Evolutionary conservation across 2,888 invertebrate genomes (phyloP), one percentile per base, ranked within the genome.

Genomic region (Polydrusus tereticollis): DNA sequence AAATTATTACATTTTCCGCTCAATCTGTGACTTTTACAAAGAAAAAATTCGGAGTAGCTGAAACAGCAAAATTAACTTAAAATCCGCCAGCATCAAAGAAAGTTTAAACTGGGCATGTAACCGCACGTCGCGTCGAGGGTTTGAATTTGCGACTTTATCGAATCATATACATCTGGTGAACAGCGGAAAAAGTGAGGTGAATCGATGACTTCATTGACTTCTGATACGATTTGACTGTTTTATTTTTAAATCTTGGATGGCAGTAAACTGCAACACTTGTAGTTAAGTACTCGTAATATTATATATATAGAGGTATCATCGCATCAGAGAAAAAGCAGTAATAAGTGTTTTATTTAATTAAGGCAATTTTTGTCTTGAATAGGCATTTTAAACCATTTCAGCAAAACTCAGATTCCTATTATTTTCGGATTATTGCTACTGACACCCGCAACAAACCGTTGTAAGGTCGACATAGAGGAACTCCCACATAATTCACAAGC

Each of bases 21-120:
- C 18, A 18, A 55, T 10, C 52, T 16, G 29, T 10, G 16, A 14
- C 29, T 29, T 55, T 20, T 18, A 14, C 43, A 59, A 59, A 62
- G 45, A 43, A 62, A 43, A 60, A 29, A 62, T 43, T 14, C 2
- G 10, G 20, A 52, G 50, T 18, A 64, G 64, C 64, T 64, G 64
- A 64, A 64, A 52, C 50, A 50, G 64, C 64, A 38, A 52, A 64
- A 52, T 64, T 64, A 64, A 64, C 64, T 50, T 10, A 20, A 43
- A 64, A 64, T 50, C 21, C 29, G 8, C 12, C 16, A 64, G 50
- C 52, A 64, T 57, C 69, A 60, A 69, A 62, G 52, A 20, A 75
- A 77, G 74, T 80, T 81, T 80, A 79, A 81, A 81, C 80, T 78
- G 80, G 81, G 79, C 81, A 79, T 81, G 79, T 79, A 80, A 82